Evolutionary conservation across 2,797 vertebrate species (phyloP).

Genomic region (Megaceryle alcyon): DNA sequence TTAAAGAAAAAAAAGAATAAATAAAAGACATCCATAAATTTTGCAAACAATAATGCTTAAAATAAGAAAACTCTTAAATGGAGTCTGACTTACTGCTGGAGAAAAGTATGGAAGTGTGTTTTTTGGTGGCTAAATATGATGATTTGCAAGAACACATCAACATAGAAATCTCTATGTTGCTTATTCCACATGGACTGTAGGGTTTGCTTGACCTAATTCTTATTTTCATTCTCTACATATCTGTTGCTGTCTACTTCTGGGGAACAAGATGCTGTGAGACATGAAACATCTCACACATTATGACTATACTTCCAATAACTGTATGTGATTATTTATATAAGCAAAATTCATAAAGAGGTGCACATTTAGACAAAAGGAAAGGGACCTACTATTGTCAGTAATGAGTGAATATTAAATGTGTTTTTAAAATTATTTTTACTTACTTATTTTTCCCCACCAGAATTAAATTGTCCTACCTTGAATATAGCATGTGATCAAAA

Average conservation of each 20-base stretch:
- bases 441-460: background rate
- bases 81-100: background rate
- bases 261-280: background rate
- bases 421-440: background rate
- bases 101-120: background rate
- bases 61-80: background rate
- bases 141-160: background rate
- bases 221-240: background rate
- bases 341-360: background rate
- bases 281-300: background rate
- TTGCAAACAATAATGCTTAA: background rate
- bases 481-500: background rate
- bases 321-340: background rate
- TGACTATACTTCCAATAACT: background rate
- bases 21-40: background rate
- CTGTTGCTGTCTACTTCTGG: background rate
- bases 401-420: background rate
- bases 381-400: background rate
- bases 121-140: background rate
- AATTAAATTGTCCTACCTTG: background rate
- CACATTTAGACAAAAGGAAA: background rate
- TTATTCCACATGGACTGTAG: background rate
- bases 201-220: background rate
- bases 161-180: background rate
- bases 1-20: background rate